Base-by-base conservation (phyloP, 2,888 invertebrate genomes). In the Agrotis ipsilon region DNA sequence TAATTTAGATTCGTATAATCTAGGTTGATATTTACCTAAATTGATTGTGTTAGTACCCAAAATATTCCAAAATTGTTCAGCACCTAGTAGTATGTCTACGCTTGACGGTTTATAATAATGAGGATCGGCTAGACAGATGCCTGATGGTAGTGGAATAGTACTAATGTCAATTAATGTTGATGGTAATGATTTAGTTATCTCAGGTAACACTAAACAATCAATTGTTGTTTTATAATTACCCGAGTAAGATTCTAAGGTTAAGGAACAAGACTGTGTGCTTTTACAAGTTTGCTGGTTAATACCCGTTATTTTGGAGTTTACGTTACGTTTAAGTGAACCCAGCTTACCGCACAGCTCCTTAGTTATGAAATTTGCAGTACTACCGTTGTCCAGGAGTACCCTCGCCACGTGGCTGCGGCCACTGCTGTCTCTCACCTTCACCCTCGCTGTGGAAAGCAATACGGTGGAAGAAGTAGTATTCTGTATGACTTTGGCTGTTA, bases 281-380 rank as follows among this genome's bases (percentile, higher is more conserved):
- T 51, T 62, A 51, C 75, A 73, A 19, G 51, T 59, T 58, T 74
- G 63, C 60, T 68, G 71, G 46, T 80, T 80, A 54, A 81, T 79
- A 69, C 78, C 75, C 64, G 80, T 60, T 52, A 68, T 70, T n/a
- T 58, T 77, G 74, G 80, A 74, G 66, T 55, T 75, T 52, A 70
- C 57, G 58, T 55, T 51, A 59, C 59, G 61, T 54, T 62, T 61
- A 43, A 61, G 49, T 52, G 78, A 65, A 55, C 70, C 63, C 49
- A 70, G 77, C 70, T 70, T 59, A 59, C 60, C 55, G 27, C 77
- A 70, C 51, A 71, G 62, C 27, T 68, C 60, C 32, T 55, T 6
- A 46, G 46, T 57, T 21, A 63, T 52, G 3, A 62, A 62, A 18
- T 62, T 51, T 39, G 51, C 62, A 18, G 62, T 63, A 21, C 43